Conservation (phyloP, 2,113 vertebrate genomes). For the Carollia perspicillata region DNA sequence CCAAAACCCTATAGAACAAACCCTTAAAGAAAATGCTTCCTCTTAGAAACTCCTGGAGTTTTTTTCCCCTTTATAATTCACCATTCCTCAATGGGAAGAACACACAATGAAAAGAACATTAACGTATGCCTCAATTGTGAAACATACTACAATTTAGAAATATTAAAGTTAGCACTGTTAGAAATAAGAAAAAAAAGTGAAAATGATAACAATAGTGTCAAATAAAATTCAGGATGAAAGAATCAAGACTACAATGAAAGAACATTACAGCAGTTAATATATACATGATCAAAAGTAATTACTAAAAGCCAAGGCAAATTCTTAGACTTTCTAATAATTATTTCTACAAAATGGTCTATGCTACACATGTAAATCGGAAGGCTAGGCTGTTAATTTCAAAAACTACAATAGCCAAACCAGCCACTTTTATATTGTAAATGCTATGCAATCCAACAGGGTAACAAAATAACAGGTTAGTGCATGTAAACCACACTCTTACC, state of each 20-base stretch:
- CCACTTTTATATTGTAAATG: not conserved
- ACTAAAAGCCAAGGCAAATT: conserved; percentile 22
- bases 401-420: not conserved
- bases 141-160: not conserved
- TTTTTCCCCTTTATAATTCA: not conserved
- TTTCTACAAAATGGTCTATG: not conserved
- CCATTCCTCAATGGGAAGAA: not conserved
- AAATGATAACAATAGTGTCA: not conserved
- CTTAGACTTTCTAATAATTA: conserved; percentile 3
- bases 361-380: not conserved
- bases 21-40: not conserved
- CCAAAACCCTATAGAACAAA: not conserved
- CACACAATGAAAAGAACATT: not conserved
- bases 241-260: not conserved
- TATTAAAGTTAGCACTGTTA: not conserved
- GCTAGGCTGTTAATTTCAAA: not conserved
- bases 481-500: not conserved
- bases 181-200: not conserved
- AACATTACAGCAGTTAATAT: not conserved
- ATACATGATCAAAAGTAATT: not conserved
- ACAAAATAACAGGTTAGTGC: not conserved
- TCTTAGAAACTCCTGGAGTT: not conserved
- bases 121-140: not conserved
- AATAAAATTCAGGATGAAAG: conserved; percentile 6
- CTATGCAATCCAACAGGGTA: not conserved